Evolutionary conservation across 2,797 vertebrate genomes (phyloP).

Genomic region (Epinephelus coioides): DNA sequence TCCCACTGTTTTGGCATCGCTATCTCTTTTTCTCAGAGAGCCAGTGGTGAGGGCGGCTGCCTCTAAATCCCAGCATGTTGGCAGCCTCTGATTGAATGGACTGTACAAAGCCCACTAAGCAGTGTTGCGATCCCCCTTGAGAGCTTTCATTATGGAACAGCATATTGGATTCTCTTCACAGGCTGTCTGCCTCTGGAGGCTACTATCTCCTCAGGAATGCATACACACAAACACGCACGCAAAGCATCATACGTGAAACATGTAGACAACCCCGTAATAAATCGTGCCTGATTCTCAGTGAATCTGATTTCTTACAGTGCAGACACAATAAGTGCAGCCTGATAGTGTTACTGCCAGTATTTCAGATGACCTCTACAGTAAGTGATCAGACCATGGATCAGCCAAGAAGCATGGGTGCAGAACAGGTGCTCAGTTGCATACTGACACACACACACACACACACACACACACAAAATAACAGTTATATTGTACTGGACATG

Average conservation of each 20-base stretch:
- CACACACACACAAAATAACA: too few species aligned
- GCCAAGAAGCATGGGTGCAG: background rate
- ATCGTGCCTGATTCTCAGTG: constrained; percentile 38
- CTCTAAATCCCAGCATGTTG: constrained; percentile 80
- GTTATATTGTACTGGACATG: too few species aligned
- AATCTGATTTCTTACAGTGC: constrained; percentile 32
- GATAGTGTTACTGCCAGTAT: constrained; percentile 17
- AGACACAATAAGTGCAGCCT: constrained; percentile 13
- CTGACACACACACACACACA: background rate
- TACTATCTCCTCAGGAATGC: constrained; percentile 52
- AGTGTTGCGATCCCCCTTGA: constrained; percentile 76
- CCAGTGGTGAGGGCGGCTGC: constrained; percentile 52
- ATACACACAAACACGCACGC: constrained; percentile 30
- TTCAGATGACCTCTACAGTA: constrained; percentile 17
- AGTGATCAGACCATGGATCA: background rate
- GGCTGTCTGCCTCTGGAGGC: constrained; percentile 66
- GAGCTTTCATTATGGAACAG: constrained; percentile 85
- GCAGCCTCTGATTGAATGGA: constrained; percentile 81
- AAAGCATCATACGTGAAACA: constrained; percentile 36
- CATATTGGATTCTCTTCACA: constrained; percentile 83
- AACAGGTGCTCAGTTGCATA: background rate
- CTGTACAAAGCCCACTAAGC: constrained; percentile 83
- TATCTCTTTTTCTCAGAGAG: constrained; percentile 68
- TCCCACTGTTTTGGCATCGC: constrained; percentile 43
- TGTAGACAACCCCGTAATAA: constrained; percentile 39